phyloP scores from a whole-genome alignment of 92 coral and sea anemone genomes.

The Parazoanthus darwini region DNA sequence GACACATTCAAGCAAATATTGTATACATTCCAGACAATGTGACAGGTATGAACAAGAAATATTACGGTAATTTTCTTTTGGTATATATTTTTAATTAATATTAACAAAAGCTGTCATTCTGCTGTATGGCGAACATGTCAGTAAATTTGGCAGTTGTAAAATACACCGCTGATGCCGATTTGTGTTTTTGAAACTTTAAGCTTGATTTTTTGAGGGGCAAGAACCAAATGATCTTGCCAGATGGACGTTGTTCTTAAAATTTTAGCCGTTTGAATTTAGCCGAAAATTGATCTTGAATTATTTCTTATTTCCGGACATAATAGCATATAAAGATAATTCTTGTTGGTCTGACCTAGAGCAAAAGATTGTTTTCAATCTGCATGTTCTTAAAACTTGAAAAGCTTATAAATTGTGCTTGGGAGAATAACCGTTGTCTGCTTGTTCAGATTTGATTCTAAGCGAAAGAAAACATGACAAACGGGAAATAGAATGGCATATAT shows the following conservation, averaged over 20 bases:
- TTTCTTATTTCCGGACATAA: background rate
- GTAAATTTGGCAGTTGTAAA: background rate
- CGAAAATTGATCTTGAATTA: background rate
- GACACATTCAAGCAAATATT: constrained; percentile 1
- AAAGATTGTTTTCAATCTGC: background rate
- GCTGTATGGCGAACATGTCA: too few relatives aligned
- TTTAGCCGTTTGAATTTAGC: background rate
- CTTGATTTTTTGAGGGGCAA: too few relatives aligned
- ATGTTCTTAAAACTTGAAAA: background rate
- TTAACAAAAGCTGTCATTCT: background rate
- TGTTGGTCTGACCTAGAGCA: background rate
- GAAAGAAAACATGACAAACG: background rate
- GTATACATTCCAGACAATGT: background rate
- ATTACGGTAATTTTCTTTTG: background rate
- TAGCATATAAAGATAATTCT: background rate
- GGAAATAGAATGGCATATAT: background rate
- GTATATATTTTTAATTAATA: background rate
- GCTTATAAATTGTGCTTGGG: background rate
- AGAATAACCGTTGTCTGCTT: background rate
- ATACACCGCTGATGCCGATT: too few relatives aligned
- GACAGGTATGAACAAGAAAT: background rate
- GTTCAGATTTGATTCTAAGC: background rate
- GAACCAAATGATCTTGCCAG: background rate
- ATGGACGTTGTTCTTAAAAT: background rate
- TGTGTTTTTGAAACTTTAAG: too few relatives aligned